Evolutionary conservation across 2,113 vertebrate genomes (phyloP).

Genomic region (Pithys albifrons): DNA sequence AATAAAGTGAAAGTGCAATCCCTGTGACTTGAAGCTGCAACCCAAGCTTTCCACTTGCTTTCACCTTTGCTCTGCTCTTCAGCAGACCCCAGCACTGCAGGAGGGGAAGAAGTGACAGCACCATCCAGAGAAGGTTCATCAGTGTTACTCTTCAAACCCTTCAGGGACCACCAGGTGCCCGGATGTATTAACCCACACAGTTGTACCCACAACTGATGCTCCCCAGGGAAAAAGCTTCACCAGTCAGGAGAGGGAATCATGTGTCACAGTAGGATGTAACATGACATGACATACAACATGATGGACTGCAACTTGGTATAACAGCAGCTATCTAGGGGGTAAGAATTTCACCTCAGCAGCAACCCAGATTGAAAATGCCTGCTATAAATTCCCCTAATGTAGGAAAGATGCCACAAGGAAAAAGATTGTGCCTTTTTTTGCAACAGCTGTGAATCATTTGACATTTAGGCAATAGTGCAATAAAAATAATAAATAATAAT

Average conservation of each 20-base stretch:
- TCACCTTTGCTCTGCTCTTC: neutral
- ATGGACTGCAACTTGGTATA: neutral
- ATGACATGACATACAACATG: fast-evolving
- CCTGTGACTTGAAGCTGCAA: neutral
- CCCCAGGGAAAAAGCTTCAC: neutral
- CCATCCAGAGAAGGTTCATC: neutral
- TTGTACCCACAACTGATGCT: neutral
- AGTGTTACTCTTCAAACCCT: neutral
- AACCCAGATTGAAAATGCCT: neutral
- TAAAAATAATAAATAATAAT: constrained; percentile 66
- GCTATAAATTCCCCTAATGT: neutral
- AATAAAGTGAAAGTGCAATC: neutral
- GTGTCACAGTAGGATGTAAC: neutral
- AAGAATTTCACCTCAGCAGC: neutral
- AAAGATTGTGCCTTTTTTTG: neutral
- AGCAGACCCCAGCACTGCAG: neutral
- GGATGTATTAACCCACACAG: neutral
- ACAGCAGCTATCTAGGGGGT: neutral
- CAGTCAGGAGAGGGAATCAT: neutral
- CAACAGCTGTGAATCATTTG: constrained; percentile 54
- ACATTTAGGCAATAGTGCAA: constrained; percentile 51
- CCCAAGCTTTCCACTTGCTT: neutral
- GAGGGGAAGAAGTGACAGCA: neutral
- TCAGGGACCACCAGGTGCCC: neutral
- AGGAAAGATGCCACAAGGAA: neutral